These are phyloP conservation scores for Caenorhabditis virilis DNA, from an alignment of 2,888 invertebrate species.

Conservation along the genomic window DNA sequence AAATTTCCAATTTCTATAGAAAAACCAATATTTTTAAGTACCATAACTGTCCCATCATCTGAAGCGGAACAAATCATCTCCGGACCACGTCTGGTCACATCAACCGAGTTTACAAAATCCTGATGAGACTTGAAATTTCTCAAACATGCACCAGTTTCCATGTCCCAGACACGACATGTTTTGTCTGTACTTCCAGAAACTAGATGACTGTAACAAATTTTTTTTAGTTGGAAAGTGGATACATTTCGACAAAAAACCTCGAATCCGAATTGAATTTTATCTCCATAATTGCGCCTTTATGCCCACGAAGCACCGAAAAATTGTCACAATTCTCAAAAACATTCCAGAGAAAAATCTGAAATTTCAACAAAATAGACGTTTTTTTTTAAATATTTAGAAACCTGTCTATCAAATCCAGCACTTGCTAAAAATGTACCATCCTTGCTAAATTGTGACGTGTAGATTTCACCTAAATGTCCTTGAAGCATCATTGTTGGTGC, in stretches of 20 bases:
- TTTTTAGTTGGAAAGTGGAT: conserved; percentile 38
- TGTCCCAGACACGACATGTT: conserved; percentile 92
- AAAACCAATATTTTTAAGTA: too few species aligned
- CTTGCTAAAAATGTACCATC: conserved; percentile 93
- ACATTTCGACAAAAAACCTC: conserved; percentile 11
- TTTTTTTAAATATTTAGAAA: too few species aligned
- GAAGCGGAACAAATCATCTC: conserved; percentile 89
- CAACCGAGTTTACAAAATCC: conserved; percentile 74
- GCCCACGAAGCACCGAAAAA: conserved; percentile 87
- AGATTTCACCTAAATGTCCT: conserved; percentile 93
- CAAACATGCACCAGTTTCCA: conserved; percentile 84
- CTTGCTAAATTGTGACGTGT: conserved; percentile 88
- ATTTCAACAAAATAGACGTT: too few species aligned
- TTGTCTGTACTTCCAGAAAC: conserved; percentile 92
- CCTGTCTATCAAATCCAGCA: conserved; percentile 90
- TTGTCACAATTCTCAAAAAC: conserved; percentile 98
- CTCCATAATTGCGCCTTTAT: conserved; percentile 93
- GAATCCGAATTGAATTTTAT: conserved; percentile 72
- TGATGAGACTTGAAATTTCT: conserved; percentile 75
- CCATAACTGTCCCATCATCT: conserved; percentile 89
- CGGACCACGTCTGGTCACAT: conserved; percentile 82
- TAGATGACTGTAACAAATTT: conserved; percentile 73
- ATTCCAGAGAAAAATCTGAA: conserved; percentile 80
- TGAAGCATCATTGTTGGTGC: conserved; percentile 74
- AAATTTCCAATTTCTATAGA: conserved; percentile 1